Base-by-base conservation (phyloP, 2,888 invertebrate genomes). In the Mongoloraphidia duomilia region DNA sequence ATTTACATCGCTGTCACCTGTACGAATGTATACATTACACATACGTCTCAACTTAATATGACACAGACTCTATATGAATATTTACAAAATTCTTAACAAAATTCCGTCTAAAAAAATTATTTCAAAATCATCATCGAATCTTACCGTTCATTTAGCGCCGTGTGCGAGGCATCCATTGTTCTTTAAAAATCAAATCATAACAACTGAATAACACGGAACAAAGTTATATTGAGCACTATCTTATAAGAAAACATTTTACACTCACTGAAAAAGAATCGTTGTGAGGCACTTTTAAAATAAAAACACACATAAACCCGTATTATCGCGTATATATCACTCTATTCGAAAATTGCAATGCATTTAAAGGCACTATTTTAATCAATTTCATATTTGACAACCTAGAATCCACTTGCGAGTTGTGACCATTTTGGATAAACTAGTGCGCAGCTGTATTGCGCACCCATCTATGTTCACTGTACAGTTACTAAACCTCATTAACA, bases 401-500 rank as follows among this genome's bases (percentile, higher is more conserved):
- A 34, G 40, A 46, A 35, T 17, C 39, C 26, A 35, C 36, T 46
- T 12, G 34, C 35, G 26, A 46, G 12, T 36, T 46, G 14, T 46
- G 46, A 46, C 46, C 46, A 46, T 46, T 36, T 46, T 46, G 46
- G 13, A 44, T 44, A 17, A 13, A 35, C 44, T 44, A 44, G 12
- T 44, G 44, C 44, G 44, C 44, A 34, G 12, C 14, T 10, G 10
- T 42, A 33, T 9, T 42, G 42, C 42, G 42, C 42, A 42, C 33
- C 17, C 11, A 17, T 39, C n/a, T 12, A 39, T 26, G 26, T 26
- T 26, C 26, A 6, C 26, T 26, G 26, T 26, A 26, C 26, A 26
- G 26, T 26, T 26, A 26, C 26, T 26, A 26, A 26, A 26, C 26
- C 26, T 6, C 26, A 26, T 38, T 38, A 38, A n/a, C 12, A 14